Percentiles rank a stretch among this genome's conserved stretches.
Conservation (phyloP, 2,113 vertebrate species). For the Fulica atra region DNA sequence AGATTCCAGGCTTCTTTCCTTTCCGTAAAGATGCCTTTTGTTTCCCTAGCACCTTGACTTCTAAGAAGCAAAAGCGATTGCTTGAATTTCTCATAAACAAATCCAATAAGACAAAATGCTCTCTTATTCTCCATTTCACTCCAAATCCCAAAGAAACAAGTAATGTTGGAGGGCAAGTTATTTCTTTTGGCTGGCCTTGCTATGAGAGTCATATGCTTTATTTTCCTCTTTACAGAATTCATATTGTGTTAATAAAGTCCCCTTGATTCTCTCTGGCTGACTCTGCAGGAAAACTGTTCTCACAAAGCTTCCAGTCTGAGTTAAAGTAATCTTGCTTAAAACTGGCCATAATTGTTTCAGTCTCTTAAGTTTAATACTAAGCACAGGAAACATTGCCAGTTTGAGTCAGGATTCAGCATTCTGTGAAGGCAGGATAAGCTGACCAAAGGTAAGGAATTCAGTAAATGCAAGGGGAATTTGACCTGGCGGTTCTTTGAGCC, state of each 20-base stretch:
- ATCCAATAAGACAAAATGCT: neutral
- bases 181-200: constrained; percentile 47
- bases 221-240: constrained; percentile 58
- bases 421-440: neutral
- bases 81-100: neutral
- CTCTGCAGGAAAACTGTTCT: constrained; percentile 47
- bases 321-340: constrained; percentile 47
- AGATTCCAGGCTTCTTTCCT: neutral
- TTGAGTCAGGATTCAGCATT: neutral
- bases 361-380: constrained; percentile 21
- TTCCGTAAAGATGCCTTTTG: neutral
- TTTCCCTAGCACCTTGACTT: neutral
- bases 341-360: constrained; percentile 44
- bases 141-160: constrained; percentile 7
- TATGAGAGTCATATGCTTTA: constrained; percentile 31
- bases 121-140: neutral
- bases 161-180: constrained; percentile 42
- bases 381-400: constrained; percentile 21
- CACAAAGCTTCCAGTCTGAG: constrained; percentile 17
- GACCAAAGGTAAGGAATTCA: constrained; percentile 40
- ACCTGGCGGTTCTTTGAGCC: neutral
- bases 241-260: constrained; percentile 67
- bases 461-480: neutral
- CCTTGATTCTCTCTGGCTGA: constrained; percentile 50
- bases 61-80: neutral